Base-by-base conservation (phyloP, 2,797 vertebrate genomes). In the Betta splendens region DNA sequence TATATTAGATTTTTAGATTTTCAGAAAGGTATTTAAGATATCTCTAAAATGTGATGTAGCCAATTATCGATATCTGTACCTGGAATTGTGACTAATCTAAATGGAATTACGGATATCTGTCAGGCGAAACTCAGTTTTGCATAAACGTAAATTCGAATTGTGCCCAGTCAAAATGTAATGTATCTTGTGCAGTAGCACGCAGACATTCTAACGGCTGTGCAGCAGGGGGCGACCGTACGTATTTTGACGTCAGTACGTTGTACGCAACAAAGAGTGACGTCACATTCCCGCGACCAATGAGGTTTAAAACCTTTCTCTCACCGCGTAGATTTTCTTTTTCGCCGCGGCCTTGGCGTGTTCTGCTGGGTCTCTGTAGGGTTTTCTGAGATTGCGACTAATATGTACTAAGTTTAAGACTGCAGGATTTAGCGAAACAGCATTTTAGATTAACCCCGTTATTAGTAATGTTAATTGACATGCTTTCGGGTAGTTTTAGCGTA, bases 311-410 rank as follows among this genome's bases (percentile, higher is more conserved):
- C 3, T 10, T 0, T 4, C 0, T 1, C 8, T 5, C 0, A 1
- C 6, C 0, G 0, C 1, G 0, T 0, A 0, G 0, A 0, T 0
- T 0, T 0, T 6, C 48, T 32, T 64, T 76, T 72, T n/a, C 0
- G 0, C 0, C 5, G 13, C 5, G 0, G 3, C 1, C 2, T 0
- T 0, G 0, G 0, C 1, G 0, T 0, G 0, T 0, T 0, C 0
- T 0, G 0, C 2, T 0, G 0, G 0, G 3, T 1, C 0, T 0
- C 0, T 0, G 0, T 0, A 0, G 8, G 5, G 4, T 4, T 1
- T 3, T 8, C 3, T 10, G 0, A 48, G 9, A 1, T 0, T 2
- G 2, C 45, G 3, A 4, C 9, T 2, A 2, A 17, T 3, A 0
- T 4, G 12, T 1, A 43, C 0, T 4, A 3, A 4, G 7, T 9